These are phyloP conservation scores for Hyperoplus immaculatus DNA, from an alignment of 2,797 vertebrate genomes.

Conservation along the genomic window DNA sequence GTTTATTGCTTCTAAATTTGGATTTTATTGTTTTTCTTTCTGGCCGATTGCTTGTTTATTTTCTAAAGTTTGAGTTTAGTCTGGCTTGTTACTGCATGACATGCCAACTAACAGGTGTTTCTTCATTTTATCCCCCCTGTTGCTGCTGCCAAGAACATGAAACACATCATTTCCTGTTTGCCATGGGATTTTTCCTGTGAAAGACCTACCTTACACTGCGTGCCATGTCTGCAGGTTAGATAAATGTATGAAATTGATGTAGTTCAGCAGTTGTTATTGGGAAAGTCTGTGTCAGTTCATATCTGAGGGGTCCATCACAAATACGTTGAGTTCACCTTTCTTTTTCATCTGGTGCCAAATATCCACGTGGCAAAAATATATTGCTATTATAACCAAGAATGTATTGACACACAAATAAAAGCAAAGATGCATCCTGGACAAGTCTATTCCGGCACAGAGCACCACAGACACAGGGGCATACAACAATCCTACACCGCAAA, in stretches of 20 bases:
- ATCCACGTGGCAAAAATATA: neutral
- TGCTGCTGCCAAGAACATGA: constrained; percentile 43
- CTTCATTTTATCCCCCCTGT: constrained; percentile 17
- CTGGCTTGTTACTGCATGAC: neutral
- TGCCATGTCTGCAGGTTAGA: constrained; percentile 47
- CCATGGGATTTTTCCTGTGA: constrained; percentile 30
- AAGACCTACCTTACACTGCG: constrained; percentile 21
- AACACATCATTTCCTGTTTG: constrained; percentile 39
- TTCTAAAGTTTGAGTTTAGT: constrained; percentile 6
- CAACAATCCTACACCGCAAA: neutral
- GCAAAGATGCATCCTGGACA: neutral
- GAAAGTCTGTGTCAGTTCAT: neutral
- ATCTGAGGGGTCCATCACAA: constrained; percentile 8
- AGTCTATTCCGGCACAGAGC: neutral
- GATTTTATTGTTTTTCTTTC: neutral
- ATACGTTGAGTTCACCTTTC: neutral
- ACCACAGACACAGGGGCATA: neutral
- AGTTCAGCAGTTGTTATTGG: neutral
- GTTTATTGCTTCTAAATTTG: neutral
- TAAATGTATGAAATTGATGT: constrained; percentile 24
- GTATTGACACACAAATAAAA: neutral
- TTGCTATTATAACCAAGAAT: constrained; percentile 13
- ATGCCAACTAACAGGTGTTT: constrained; percentile 9
- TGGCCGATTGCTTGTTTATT: constrained; percentile 6
- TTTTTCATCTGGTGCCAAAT: constrained; percentile 9